phyloP scores from a whole-genome alignment of 2,888 invertebrate species.

The Drosophila engyochracea region DNA sequence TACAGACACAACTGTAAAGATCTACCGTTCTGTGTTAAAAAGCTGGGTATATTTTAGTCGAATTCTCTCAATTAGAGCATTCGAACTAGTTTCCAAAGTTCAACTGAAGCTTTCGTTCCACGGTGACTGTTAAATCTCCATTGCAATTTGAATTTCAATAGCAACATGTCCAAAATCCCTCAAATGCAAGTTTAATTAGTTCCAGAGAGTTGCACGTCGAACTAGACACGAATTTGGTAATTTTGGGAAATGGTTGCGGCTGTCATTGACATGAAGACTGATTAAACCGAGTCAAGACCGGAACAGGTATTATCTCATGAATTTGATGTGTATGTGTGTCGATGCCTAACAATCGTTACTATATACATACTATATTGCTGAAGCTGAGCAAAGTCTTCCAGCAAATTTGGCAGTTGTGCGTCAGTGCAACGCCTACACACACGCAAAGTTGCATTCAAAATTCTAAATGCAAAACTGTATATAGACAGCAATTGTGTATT shows the following conservation, averaged over 20 bases:
- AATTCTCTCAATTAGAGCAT: neutral
- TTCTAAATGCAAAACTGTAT: slow-evolving; percentile 40
- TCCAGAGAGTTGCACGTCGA: slow-evolving; percentile 44
- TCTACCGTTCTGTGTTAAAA: neutral
- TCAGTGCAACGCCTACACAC: slow-evolving; percentile 36
- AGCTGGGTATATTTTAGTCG: neutral
- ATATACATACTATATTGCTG: slow-evolving; percentile 39
- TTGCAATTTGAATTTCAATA: slow-evolving; percentile 6
- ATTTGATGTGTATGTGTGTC: neutral
- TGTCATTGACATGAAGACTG: slow-evolving; percentile 48
- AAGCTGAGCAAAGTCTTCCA: slow-evolving; percentile 53
- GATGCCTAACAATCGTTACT: slow-evolving; percentile 35
- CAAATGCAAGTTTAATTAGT: slow-evolving; percentile 70
- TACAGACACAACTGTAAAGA: neutral
- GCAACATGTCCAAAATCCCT: slow-evolving; percentile 33
- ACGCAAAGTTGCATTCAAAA: slow-evolving; percentile 29
- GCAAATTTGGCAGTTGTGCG: slow-evolving; percentile 61
- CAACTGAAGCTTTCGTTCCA: slow-evolving; percentile 11
- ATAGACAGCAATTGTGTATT: slow-evolving; percentile 25
- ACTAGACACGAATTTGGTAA: slow-evolving; percentile 45
- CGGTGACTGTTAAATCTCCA: slow-evolving; percentile 27
- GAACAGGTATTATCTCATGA: neutral
- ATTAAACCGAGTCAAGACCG: slow-evolving; percentile 43
- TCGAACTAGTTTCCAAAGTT: neutral
- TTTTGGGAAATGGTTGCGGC: slow-evolving; percentile 48